Conservation (phyloP, 2,888 invertebrate genomes). For the Acanthosepion lycidas region DNA sequence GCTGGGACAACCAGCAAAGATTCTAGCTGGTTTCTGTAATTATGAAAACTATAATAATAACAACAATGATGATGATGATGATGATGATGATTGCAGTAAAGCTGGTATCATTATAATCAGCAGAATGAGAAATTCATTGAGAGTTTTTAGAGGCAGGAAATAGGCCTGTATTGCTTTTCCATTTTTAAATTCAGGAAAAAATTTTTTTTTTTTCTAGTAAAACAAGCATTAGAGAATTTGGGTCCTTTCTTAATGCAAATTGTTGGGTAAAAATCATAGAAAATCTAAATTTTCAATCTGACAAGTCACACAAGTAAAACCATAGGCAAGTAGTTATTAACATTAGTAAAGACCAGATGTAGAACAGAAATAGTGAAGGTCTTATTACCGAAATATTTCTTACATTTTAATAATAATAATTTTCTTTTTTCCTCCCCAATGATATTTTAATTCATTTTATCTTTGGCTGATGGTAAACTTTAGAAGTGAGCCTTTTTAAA, state of each 20-base stretch:
- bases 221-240: not conserved
- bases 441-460: not conserved
- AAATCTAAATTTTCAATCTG: not conserved
- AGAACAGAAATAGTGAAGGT: not conserved
- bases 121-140: not conserved
- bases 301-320: not conserved
- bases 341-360: not conserved
- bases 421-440: not conserved
- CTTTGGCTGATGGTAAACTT: not conserved
- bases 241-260: not conserved
- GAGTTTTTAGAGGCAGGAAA: not conserved
- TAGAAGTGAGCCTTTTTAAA: not conserved
- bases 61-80: not conserved
- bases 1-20: constrained; percentile 16
- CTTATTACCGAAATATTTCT: no score
- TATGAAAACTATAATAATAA: not conserved
- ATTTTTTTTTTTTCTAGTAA: not conserved
- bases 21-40: constrained; percentile 33
- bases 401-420: not conserved
- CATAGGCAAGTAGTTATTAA: not conserved
- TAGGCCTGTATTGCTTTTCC: not conserved
- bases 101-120: not conserved
- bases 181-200: not conserved
- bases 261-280: not conserved
- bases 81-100: not conserved